A percentile compares a stretch with the other conserved stretches of the same genome.
Conservation (phyloP, 64 coral and sea anemone species). For the Exaiptasia diaphana region DNA sequence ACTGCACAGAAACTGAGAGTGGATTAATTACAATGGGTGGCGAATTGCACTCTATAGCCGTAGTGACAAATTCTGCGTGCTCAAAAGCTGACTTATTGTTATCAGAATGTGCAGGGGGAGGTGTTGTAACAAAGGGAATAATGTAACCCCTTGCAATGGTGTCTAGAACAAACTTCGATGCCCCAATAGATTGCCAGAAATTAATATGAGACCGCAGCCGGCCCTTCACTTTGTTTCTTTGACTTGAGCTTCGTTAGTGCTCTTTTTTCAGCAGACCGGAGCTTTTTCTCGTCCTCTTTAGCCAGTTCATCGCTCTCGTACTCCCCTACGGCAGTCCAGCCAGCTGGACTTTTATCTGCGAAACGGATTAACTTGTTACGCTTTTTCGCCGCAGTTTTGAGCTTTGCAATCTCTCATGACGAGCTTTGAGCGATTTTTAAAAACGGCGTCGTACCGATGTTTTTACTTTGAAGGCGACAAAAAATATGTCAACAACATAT, state of each 20-base stretch:
- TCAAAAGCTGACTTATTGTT: conserved; percentile 67
- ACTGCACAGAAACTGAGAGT: conserved; percentile 53
- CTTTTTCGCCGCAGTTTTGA: neutral
- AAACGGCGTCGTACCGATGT: too few relatives aligned
- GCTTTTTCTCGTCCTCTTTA: conserved; percentile 32
- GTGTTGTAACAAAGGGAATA: conserved; percentile 53
- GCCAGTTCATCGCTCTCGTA: conserved; percentile 22
- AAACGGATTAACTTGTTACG: conserved; percentile 21
- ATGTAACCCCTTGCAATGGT: conserved; percentile 42
- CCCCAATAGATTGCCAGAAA: conserved; percentile 12
- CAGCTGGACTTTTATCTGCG: conserved; percentile 13
- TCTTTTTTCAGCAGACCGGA: conserved; percentile 16
- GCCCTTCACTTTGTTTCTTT: neutral
- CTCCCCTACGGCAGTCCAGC: neutral
- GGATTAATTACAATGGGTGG: conserved; percentile 56
- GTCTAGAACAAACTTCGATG: conserved; percentile 46
- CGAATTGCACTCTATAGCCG: conserved; percentile 34
- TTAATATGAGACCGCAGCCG: neutral
- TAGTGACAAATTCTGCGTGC: conserved; percentile 49
- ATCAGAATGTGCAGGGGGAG: neutral
- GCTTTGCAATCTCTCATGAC: too few relatives aligned
- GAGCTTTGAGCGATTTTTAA: too few relatives aligned
- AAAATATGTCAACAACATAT: too few relatives aligned
- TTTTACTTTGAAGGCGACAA: too few relatives aligned
- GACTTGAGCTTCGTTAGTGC: neutral